Percentiles rank a stretch among this genome's conserved stretches.
phyloP scores from a whole-genome alignment of 2,113 vertebrate genomes.

The Cepphus grylle region DNA sequence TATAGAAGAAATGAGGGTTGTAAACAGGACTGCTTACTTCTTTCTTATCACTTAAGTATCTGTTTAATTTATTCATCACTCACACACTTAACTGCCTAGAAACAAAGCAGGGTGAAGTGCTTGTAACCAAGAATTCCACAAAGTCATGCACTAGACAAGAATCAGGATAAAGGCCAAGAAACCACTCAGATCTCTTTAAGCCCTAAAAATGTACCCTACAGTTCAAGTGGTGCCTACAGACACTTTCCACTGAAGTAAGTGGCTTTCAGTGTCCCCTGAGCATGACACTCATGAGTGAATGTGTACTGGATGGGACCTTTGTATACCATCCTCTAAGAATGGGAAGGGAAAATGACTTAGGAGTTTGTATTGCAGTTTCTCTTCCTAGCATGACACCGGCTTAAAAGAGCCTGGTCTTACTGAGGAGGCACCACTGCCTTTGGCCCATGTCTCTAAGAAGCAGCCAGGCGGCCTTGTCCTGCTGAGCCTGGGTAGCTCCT shows the following conservation, averaged over 20 bases:
- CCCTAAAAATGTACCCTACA: not conserved
- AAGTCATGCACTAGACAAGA: not conserved
- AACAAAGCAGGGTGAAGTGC: not conserved
- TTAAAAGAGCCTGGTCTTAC: not conserved
- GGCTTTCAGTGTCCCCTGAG: not conserved
- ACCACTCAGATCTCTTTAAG: not conserved
- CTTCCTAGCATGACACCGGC: not conserved
- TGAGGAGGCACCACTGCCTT: not conserved
- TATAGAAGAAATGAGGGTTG: conserved; percentile 54
- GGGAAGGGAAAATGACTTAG: not conserved
- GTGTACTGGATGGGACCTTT: not conserved
- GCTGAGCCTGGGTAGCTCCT: not conserved
- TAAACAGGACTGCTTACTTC: conserved; percentile 47
- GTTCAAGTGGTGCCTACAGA: not conserved
- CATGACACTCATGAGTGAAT: not conserved
- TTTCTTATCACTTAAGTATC: conserved; percentile 60
- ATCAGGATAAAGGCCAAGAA: conserved; percentile 4
- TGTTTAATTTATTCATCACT: conserved; percentile 68
- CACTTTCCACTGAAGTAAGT: not conserved
- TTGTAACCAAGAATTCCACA: not conserved
- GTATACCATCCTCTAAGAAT: not conserved
- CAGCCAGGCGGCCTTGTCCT: not conserved
- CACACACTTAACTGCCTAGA: conserved; percentile 31
- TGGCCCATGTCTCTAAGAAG: not conserved
- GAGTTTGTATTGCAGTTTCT: not conserved